Percentiles rank a stretch among this genome's conserved stretches.
phyloP scores from a whole-genome alignment of 1,140 invertebrate genomes.

The Philotrypesis tridentata region DNA sequence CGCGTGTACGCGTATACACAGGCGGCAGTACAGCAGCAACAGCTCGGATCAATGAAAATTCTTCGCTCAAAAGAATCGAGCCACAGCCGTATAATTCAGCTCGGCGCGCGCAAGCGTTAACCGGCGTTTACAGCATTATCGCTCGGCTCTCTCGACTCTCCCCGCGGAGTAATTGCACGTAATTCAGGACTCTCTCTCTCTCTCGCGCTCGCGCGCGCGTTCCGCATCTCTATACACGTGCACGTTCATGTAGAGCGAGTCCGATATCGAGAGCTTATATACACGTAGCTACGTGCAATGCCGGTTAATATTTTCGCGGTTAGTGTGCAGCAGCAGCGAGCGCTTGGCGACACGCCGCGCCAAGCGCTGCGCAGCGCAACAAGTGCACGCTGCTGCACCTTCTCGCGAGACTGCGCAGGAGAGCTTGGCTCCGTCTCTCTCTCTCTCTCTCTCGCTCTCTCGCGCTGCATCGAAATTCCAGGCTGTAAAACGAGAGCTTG shows the following conservation, averaged over 20 bases:
- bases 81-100: background rate
- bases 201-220: background rate
- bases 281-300: too few species aligned
- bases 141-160: background rate
- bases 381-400: background rate
- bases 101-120: background rate
- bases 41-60: background rate
- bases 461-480: slow-evolving; percentile 14
- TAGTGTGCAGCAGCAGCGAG: too few species aligned
- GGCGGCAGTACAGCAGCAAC: background rate
- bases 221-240: too few species aligned
- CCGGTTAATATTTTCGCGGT: slow-evolving; percentile 30
- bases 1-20: background rate
- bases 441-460: too few species aligned
- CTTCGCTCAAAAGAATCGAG: slow-evolving; percentile 26
- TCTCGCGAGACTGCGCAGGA: background rate
- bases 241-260: too few species aligned
- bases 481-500: slow-evolving; percentile 24
- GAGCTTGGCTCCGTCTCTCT: background rate
- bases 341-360: slow-evolving; percentile 3
- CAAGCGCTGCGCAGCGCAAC: too few species aligned
- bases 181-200: slow-evolving; percentile 21
- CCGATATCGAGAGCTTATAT: too few species aligned
- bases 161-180: slow-evolving; percentile 44
- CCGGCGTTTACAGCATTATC: slow-evolving; percentile 38